phyloP scores from a whole-genome alignment of 2,797 vertebrate genomes.

The Scarus forsteni region DNA sequence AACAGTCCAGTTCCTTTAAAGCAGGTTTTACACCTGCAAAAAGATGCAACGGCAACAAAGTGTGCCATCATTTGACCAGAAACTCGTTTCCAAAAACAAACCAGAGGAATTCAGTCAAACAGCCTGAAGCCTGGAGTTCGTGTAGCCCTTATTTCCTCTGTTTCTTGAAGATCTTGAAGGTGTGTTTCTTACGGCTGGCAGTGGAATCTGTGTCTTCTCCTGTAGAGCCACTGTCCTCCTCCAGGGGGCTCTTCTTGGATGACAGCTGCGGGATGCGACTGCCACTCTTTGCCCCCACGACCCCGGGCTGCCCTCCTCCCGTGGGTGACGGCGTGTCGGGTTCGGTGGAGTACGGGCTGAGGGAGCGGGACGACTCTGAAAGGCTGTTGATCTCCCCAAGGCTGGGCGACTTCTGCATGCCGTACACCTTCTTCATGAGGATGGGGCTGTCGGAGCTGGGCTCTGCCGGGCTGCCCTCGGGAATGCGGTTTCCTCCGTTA shows the following conservation, averaged over 20 bases:
- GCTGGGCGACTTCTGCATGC: constrained; percentile 90
- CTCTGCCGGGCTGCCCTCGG: constrained; percentile 80
- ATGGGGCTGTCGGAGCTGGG: constrained; percentile 87
- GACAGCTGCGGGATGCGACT: constrained; percentile 95
- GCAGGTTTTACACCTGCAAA: constrained; percentile 66
- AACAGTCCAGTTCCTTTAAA: constrained; percentile 60
- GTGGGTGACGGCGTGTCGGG: constrained; percentile 92
- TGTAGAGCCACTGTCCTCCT: constrained; percentile 94
- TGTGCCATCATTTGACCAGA: constrained; percentile 58
- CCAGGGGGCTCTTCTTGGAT: constrained; percentile 91
- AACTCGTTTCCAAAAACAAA: constrained; percentile 39
- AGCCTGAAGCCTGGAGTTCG: constrained; percentile 56
- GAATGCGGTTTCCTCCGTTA: constrained; percentile 87
- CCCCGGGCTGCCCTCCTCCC: constrained; percentile 83
- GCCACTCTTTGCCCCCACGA: constrained; percentile 69
- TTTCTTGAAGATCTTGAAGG: constrained; percentile 99
- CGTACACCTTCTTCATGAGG: constrained; percentile 87
- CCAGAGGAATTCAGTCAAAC: constrained; percentile 58
- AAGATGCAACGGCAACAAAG: constrained; percentile 60
- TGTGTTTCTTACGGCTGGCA: constrained; percentile 95
- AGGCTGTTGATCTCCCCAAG: constrained; percentile 89
- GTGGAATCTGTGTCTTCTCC: constrained; percentile 94
- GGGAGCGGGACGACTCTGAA: constrained; percentile 93
- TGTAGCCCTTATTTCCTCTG: constrained; percentile 90
- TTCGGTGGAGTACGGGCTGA: constrained; percentile 96